phyloP scores from a whole-genome alignment of 2,113 vertebrate species.

The Promerops cafer region DNA sequence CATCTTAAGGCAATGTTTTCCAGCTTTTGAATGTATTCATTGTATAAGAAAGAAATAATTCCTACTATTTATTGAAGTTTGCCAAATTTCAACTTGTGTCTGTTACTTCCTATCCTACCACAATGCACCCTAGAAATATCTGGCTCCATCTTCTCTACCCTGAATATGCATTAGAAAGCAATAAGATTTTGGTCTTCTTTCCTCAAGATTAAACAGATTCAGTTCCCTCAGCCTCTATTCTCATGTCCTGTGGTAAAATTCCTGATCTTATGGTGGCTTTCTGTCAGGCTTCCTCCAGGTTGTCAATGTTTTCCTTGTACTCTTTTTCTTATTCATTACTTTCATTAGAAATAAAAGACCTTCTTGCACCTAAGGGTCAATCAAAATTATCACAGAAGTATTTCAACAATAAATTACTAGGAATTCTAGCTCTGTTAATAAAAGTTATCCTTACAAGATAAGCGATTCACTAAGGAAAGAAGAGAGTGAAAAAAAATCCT shows the following conservation, averaged over 20 bases:
- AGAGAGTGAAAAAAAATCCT: neutral
- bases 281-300: neutral
- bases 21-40: neutral
- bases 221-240: neutral
- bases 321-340: neutral
- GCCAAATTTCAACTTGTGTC: neutral
- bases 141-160: neutral
- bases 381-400: neutral
- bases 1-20: neutral
- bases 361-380: neutral
- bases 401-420: neutral
- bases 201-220: neutral
- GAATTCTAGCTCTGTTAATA: neutral
- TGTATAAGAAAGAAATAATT: neutral
- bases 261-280: neutral
- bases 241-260: neutral
- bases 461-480: neutral
- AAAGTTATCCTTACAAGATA: neutral
- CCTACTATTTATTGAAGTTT: neutral
- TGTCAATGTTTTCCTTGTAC: neutral
- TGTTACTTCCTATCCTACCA: neutral
- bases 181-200: neutral
- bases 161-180: neutral
- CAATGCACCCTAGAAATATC: neutral
- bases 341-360: neutral